Base-by-base conservation (phyloP, 2,888 invertebrate species). In the Harpagoxenus sublaevis region DNA sequence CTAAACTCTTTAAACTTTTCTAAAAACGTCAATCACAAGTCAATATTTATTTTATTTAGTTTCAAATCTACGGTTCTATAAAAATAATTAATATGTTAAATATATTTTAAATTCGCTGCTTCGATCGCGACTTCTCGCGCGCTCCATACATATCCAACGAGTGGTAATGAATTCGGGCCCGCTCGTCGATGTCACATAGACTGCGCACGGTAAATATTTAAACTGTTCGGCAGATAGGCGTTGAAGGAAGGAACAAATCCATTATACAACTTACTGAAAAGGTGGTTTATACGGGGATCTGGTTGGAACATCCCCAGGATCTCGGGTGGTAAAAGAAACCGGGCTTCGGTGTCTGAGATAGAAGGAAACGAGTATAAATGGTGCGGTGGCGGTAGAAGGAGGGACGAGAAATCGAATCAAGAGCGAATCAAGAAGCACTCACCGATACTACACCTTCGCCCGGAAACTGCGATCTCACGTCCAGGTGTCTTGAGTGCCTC, bases 401-500 rank as follows among this genome's bases (percentile, higher is more conserved):
- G 28, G 4, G 23, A 78, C 53, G 78, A 84, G 70, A 88, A 85
- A 88, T 88, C 85, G 86, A 89, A 89, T 86, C 86, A 87, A 85
- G 73, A 79, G 57, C 74, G 83, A 89, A 92, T 90, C 85, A 89
- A 89, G 87, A 88, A 88, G 87, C 92, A 93, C 93, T 94, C 87
- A 94, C 94, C 91, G 88, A 84, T 90, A 92, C 92, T 91, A 93
- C 92, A 70, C 91, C 91, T 68, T 92, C 91, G 85, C 78, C 89
- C 66, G 88, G 84, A 70, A 90, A 88, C 87, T 92, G 92, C 65
- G 92, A 89, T 89, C 91, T 92, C 82, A 65, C 86, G 83, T 94
- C 94, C 88, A 93, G 92, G 91, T 95, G 95, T 81, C 95, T 94
- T 62, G 94, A 94, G 92, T 95, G 95, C 86, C 95, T 93, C 90